phyloP scores from a whole-genome alignment of 2,797 vertebrate genomes.

The Streptopelia turtur region DNA sequence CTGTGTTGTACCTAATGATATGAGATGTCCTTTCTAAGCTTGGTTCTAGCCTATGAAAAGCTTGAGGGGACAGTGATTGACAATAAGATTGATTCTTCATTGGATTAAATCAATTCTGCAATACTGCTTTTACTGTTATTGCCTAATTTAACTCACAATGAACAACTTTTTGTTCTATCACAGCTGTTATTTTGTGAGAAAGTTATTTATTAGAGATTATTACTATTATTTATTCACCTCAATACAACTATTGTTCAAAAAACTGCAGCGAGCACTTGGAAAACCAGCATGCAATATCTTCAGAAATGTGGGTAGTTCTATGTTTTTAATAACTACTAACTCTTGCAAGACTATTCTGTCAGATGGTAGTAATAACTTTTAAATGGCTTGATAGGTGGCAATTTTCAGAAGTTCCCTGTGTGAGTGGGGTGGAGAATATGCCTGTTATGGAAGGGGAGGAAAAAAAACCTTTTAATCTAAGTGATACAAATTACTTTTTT shows the following conservation, averaged over 20 bases:
- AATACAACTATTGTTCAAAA: background rate
- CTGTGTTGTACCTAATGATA: background rate
- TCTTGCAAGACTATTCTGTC: background rate
- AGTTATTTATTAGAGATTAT: background rate
- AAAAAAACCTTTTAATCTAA: background rate
- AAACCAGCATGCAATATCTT: background rate
- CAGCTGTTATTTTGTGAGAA: background rate
- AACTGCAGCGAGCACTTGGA: background rate
- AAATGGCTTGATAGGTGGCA: background rate
- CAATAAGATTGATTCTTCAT: background rate
- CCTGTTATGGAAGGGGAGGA: fast-evolving
- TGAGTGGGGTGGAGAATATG: background rate
- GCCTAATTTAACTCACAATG: background rate
- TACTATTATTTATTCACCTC: background rate
- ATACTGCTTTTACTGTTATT: background rate
- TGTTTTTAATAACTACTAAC: background rate
- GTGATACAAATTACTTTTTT: background rate
- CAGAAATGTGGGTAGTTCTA: background rate
- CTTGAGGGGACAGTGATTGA: background rate
- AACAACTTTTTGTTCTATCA: background rate
- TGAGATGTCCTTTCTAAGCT: background rate
- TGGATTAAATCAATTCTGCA: background rate
- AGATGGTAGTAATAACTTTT: background rate
- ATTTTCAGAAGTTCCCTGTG: background rate
- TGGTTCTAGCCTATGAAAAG: background rate